Evolutionary conservation across 2,797 vertebrate genomes (phyloP), one percentile per base, ranked within the genome.

Genomic region (Lepilemur septentrionalis): DNA sequence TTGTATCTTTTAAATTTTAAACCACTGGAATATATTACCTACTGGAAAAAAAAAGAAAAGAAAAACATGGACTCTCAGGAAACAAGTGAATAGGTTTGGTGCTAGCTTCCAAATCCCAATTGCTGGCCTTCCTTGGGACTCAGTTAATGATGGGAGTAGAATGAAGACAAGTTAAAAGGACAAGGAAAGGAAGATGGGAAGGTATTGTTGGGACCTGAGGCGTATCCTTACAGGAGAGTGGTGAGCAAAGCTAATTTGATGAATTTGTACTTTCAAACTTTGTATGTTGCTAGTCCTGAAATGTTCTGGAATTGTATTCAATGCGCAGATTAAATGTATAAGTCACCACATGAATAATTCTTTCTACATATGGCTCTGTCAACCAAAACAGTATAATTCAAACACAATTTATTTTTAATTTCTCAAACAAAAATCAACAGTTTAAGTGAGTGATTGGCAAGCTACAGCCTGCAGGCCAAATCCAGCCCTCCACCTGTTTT

Each of bases 351-450:
- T 94, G 97, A 98, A 95, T 97, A 98, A 81, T 86, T 83, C 52
- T 86, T 95, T 98, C 96, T 98, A 97, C 93, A 95, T 95, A 94
- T 97, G 97, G 97, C 86, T 97, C 86, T 97, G 85, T 96, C 78
- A 85, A 98, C 97, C 97, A 98, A 98, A 98, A 98, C 98, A 98
- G 91, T 98, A 97, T 97, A 98, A 97, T 98, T 98, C 96, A 97
- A 97, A 92, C 43, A 96, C 91, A 89, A 92, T 94, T 98, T 97
- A 96, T 88, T 96, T 97, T 97, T 97, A 82, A 98, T 96, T 94
- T 98, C 85, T 23, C 0, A 94, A 97, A 92, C 94, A 84, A 89
- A 90, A 94, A 65, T 91, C 78, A 96, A 97, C 87, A 97, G 95
- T 82, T 88, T 81, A 89, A 96, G 87, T 92, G 73, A 30, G 25